phyloP scores from a whole-genome alignment of 2,113 vertebrate species.

The Chamaea fasciata region DNA sequence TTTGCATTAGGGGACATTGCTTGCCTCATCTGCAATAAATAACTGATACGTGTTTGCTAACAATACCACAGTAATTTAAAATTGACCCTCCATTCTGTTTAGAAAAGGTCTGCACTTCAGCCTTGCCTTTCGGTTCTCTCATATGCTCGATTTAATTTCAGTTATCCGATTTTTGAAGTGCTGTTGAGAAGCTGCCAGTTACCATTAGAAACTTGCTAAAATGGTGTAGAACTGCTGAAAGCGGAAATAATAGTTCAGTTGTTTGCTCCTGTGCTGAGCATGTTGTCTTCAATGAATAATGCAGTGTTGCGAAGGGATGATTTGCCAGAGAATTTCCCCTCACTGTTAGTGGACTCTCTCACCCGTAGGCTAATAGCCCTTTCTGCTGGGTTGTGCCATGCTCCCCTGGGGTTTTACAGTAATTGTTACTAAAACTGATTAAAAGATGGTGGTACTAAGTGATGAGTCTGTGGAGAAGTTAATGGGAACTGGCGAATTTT shows the following conservation, averaged over 20 bases:
- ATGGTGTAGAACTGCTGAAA: neutral
- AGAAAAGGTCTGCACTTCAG: neutral
- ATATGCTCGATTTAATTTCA: neutral
- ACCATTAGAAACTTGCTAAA: neutral
- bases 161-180: neutral
- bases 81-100: neutral
- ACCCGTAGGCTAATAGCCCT: neutral
- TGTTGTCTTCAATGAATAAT: neutral
- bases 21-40: neutral
- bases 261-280: neutral
- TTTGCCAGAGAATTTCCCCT: neutral
- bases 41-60: neutral
- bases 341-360: neutral
- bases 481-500: neutral
- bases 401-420: neutral
- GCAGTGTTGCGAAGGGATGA: neutral
- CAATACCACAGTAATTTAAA: neutral
- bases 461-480: neutral
- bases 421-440: neutral
- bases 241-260: neutral
- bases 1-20: neutral
- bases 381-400: neutral
- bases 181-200: neutral
- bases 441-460: neutral
- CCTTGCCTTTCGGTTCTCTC: neutral